These are phyloP conservation scores for Ceraclea dissimilis DNA, from an alignment of 2,888 invertebrate genomes.

Conservation along the genomic window DNA sequence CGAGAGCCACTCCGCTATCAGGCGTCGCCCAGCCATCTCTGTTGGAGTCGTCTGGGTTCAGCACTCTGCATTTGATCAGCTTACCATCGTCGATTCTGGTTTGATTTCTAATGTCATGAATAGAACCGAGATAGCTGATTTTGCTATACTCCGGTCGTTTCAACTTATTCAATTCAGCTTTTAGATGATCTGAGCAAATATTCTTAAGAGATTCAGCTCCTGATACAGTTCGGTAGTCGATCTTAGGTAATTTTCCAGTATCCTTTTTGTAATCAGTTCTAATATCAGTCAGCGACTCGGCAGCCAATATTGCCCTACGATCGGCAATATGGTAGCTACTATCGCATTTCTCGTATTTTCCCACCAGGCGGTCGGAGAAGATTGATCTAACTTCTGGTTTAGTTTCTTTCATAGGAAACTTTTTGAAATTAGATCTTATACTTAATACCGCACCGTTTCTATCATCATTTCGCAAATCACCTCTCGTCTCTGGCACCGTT, in stretches of 20 bases:
- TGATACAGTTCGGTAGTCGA: conserved; percentile 9
- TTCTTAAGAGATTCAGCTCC: conserved; percentile 19
- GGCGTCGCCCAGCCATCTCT: conserved; percentile 20
- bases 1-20: conserved; percentile 29
- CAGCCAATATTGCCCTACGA: conserved; percentile 10
- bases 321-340: conserved; percentile 10
- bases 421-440: conserved; percentile 11
- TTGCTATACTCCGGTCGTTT: conserved; percentile 11
- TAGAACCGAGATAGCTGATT: conserved; percentile 15
- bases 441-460: conserved; percentile 5
- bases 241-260: conserved; percentile 11
- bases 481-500: conserved; percentile 18
- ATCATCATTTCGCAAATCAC: conserved; percentile 20
- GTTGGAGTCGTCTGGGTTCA: conserved; percentile 32
- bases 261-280: conserved; percentile 12
- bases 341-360: conserved; percentile 9
- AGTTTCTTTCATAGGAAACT: conserved; percentile 9
- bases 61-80: conserved; percentile 32
- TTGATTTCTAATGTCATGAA: conserved; percentile 17
- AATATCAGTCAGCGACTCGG: conserved; percentile 14
- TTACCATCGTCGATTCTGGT: conserved; percentile 4
- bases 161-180: conserved; percentile 13
- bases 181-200: conserved; percentile 13
- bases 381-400: conserved; percentile 14
- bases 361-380: conserved; percentile 5